These are phyloP conservation scores for Semicossyphus pulcher DNA, from an alignment of 2,113 vertebrate genomes.

Conservation along the genomic window DNA sequence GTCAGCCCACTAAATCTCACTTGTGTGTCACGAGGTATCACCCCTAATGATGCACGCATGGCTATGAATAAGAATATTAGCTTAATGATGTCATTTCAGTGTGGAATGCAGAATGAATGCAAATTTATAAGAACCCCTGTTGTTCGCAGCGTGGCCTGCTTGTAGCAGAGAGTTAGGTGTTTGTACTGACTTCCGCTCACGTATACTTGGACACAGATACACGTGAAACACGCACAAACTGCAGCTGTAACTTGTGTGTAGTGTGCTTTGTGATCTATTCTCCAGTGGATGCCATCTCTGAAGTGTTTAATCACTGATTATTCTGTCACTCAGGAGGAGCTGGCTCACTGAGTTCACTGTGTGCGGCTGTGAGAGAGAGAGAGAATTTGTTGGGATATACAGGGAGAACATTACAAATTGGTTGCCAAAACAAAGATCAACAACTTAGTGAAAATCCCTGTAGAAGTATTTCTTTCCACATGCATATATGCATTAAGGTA, in stretches of 20 bases:
- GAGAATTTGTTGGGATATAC: not conserved
- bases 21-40: not conserved
- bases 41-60: too few relatives aligned
- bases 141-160: not conserved
- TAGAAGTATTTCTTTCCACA: not conserved
- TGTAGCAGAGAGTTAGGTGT: not conserved
- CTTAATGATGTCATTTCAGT: not conserved
- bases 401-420: not conserved
- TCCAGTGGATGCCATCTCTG: constrained; percentile 42
- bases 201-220: too few relatives aligned
- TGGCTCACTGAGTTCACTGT: constrained; percentile 11
- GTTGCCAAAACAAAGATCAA: not conserved
- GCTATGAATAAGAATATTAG: not conserved
- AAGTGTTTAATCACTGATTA: constrained; percentile 61
- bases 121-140: not conserved
- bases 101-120: not conserved
- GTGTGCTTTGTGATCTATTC: constrained; percentile 50
- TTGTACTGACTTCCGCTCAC: not conserved
- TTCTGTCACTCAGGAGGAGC: constrained; percentile 48
- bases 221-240: not conserved
- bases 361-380: not conserved
- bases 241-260: constrained; percentile 2
- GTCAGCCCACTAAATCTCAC: not conserved
- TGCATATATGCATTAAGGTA: not conserved
- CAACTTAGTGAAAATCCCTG: not conserved